Conservation (phyloP, 2,797 vertebrate genomes). For the Periparus ater region DNA sequence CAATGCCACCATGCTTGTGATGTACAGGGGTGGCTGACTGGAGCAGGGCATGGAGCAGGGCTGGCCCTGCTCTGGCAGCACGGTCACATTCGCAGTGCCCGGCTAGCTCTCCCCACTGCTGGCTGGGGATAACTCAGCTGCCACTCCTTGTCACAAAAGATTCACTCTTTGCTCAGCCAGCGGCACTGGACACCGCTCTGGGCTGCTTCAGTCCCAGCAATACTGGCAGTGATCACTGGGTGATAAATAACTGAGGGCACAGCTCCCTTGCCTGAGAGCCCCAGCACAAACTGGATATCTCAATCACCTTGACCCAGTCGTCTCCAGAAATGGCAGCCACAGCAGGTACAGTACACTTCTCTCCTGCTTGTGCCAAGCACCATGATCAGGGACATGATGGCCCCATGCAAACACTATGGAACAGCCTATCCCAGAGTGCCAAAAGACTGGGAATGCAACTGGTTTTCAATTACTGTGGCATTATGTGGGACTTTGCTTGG, state of each 20-base stretch:
- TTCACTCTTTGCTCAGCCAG: neutral
- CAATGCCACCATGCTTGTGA: neutral
- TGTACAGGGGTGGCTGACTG: neutral
- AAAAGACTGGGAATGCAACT: fast-evolving
- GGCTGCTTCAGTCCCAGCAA: neutral
- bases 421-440: neutral
- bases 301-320: neutral
- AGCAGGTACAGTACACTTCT: neutral
- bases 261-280: neutral
- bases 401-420: fast-evolving
- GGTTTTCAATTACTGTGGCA: neutral
- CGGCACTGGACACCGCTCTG: fast-evolving
- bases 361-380: neutral
- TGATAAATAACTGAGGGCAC: neutral
- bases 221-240: neutral
- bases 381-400: fast-evolving
- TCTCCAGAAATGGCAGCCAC: neutral
- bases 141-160: neutral
- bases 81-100: fast-evolving
- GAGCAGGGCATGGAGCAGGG: neutral
- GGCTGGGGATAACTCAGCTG: neutral
- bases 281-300: fast-evolving
- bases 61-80: neutral
- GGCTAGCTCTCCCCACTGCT: neutral
- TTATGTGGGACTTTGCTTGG: neutral